Evolutionary conservation across 2,113 vertebrate species (phyloP), one percentile per base, ranked within the genome.

Genomic region (Kryptolebias marmoratus): DNA sequence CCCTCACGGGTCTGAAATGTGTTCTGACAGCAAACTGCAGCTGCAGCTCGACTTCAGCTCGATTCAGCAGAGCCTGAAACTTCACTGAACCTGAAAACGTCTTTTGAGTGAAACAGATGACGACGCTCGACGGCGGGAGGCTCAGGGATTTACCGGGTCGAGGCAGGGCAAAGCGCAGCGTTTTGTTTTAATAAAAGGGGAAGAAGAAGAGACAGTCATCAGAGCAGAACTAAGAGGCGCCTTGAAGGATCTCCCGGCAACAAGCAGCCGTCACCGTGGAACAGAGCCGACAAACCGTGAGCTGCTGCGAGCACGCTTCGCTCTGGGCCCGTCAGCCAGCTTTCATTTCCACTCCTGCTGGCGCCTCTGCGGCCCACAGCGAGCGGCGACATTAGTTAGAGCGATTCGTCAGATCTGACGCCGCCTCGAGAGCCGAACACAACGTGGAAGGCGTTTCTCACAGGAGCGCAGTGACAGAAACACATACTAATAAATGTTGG

Each of bases 381-480:
- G 81, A 81, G 56, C 61, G n/a, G 75, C 31, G 18, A 64, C 74
- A 70, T 81, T 81, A 81, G 79, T 80, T 80, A 80, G 73, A 87
- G 79, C 79, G 62, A 90, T 83, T 85, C 18, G 47, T 88, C 77
- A 85, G 77, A 88, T 82, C 79, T 72, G 77, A 75, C 75, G 27
- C 47, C 1, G 79, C 79, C 87, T 64, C 27, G 75, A 82, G 80
- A 81, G 72, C 9, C 49, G 53, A 32, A 44, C 59, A 77, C 76
- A 64, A 79, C 4, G 62, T 53, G 81, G 45, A 69, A 73, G 71
- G 67, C 76, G 54, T 76, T 74, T 84, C 73, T 73, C 56, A 79
- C n/a, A 45, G 39, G 68, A 22, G 54, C 59, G 49, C 36, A 28
- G 50, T 70, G 79, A 84, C 74, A 59, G 54, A 64, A 57, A 84